Evolutionary conservation across 2,888 invertebrate genomes (phyloP), one percentile per base, ranked within the genome.

Genomic region (Thera obeliscata): DNA sequence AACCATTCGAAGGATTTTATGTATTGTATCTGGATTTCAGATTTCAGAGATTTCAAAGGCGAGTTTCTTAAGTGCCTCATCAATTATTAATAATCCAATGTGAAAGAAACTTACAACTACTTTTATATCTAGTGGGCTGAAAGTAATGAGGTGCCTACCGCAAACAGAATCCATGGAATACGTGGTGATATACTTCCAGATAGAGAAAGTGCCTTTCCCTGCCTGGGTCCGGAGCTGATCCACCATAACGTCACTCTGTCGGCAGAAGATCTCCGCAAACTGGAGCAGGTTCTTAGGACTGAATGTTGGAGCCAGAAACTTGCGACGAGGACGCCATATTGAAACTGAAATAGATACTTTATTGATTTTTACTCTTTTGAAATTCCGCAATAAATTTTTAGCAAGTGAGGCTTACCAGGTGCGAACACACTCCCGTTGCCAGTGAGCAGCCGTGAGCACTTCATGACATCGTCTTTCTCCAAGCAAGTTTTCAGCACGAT

Each of bases 311-410:
- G 81, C 78, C 1, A 87, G 58, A 12, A 83, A 64, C 54, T 86
- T 87, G 2, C 87, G 84, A 11, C 87, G 83, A 2, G 82, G 81
- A 11, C 85, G 82, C 87, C 87, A 87, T 9, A 84, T 81, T 43
- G 80, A 69, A 3, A 83, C 87, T 86, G 71, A 3, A 73, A 65
- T n/a, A 36, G 49, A 48, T 48, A 8, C 2, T 41, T 55, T 55
- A 7, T 36, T 35, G 36, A 35, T 54, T 41, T 41, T 41, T 41
- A 5, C 1, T 7, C 3, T 41, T 41, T 41, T 1, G 5, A 4
- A 41, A 41, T 41, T 1, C 41, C 1, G 41, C 5, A 41, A 41
- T 41, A 2, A 7, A 7, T 41, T 41, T 2, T 6, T 41, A 9
- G 9, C 43, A 9, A 7, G 9, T 9, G n/a, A 36, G 9, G 5